phyloP scores from a whole-genome alignment of 2,888 invertebrate genomes.

The Lamproptera curius region DNA sequence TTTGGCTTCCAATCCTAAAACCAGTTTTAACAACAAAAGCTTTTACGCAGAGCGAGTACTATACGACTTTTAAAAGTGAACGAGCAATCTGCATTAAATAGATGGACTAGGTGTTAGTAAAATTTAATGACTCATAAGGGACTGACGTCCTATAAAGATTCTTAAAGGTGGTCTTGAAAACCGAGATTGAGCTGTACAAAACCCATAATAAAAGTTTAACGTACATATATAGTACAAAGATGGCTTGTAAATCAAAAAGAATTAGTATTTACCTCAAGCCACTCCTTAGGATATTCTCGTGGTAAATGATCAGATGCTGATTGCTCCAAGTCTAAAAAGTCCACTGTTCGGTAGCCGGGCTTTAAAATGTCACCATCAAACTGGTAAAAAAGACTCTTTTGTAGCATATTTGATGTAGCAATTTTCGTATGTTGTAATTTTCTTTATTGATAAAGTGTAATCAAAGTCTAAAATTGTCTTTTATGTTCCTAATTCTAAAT shows the following conservation, averaged over 20 bases:
- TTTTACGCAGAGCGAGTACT: not conserved
- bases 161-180: too few relatives aligned
- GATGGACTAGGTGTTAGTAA: not conserved
- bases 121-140: too few relatives aligned
- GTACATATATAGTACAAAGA: too few relatives aligned
- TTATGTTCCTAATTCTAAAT: too few relatives aligned
- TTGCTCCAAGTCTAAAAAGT: constrained; percentile 65
- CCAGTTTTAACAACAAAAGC: not conserved
- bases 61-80: not conserved
- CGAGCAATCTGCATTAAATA: not conserved
- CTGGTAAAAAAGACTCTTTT: too few relatives aligned
- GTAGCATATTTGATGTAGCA: too few relatives aligned
- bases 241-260: not conserved
- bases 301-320: constrained; percentile 48
- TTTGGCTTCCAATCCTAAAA: not conserved
- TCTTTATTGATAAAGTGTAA: too few relatives aligned
- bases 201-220: too few relatives aligned
- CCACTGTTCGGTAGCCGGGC: constrained; percentile 68
- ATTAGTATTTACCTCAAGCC: constrained; percentile 48
- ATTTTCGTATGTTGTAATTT: too few relatives aligned
- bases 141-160: too few relatives aligned
- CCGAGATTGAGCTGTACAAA: too few relatives aligned
- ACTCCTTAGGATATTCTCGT: constrained; percentile 54
- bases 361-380: constrained; percentile 66
- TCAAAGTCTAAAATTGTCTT: too few relatives aligned